Conservation (phyloP, 2,888 invertebrate genomes). For the Protophormia terraenovae region DNA sequence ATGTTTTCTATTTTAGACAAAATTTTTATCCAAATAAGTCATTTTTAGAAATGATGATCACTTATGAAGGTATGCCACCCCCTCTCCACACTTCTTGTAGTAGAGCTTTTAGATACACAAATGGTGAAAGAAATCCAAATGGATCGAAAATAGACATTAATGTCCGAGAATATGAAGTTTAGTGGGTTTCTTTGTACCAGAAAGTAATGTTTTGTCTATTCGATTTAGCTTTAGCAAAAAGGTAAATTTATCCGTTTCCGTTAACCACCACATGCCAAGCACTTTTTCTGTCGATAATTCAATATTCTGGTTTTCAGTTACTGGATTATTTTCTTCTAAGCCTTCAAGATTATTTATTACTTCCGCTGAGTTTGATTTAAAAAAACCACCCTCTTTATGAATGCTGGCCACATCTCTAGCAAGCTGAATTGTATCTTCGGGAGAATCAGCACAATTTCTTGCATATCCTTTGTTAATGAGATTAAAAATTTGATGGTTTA, state of each 20-base stretch:
- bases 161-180: no score
- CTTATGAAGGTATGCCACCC: not conserved
- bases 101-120: not conserved
- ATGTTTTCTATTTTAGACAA: not conserved
- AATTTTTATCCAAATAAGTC: not conserved
- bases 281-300: not conserved
- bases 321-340: not conserved
- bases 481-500: not conserved
- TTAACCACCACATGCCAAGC: not conserved
- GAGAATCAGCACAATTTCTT: not conserved
- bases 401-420: slow-evolving; percentile 4
- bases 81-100: not conserved
- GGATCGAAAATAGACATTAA: no score
- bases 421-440: not conserved
- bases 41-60: not conserved
- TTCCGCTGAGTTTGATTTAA: not conserved
- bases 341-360: not conserved
- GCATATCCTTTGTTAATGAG: not conserved
- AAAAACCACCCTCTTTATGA: slow-evolving; percentile 20
- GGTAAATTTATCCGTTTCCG: not conserved
- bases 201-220: not conserved
- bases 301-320: not conserved
- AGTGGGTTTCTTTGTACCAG: no score
- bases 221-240: not conserved
- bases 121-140: not conserved